Percentiles rank a stretch among this genome's conserved stretches.
Conservation (phyloP, 2,113 vertebrate species). For the Syrrhaptes paradoxus region DNA sequence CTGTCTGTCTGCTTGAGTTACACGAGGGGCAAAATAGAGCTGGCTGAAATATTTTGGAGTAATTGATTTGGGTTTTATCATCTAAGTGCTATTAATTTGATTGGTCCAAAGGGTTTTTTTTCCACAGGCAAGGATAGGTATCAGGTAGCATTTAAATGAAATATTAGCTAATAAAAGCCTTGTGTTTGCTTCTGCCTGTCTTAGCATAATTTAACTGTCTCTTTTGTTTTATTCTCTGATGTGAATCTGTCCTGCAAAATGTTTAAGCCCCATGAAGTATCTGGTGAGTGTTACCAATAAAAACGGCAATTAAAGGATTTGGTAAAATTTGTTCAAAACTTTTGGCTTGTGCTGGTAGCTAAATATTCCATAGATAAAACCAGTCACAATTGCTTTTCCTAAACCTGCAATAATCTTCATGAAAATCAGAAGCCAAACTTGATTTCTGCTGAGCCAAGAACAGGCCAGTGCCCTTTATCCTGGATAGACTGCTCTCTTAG, state of each 20-base stretch:
- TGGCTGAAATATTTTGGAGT: neutral
- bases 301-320: neutral
- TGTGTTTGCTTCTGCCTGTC: slow-evolving; percentile 8
- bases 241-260: neutral
- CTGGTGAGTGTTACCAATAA: neutral
- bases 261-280: neutral
- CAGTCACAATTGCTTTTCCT: neutral
- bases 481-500: neutral
- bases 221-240: neutral
- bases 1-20: neutral
- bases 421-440: slow-evolving; percentile 12
- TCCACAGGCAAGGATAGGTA: neutral
- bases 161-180: slow-evolving; percentile 11
- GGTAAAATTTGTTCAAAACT: neutral
- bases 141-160: neutral
- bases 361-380: slow-evolving; percentile 1
- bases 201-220: neutral
- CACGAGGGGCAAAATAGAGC: neutral
- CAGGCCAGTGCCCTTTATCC: slow-evolving; percentile 27
- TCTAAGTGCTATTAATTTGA: neutral
- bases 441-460: slow-evolving; percentile 4
- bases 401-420: neutral
- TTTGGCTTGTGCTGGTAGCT: neutral
- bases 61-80: neutral
- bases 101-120: neutral